These are phyloP conservation scores for Collichthys lucidus DNA, from an alignment of 2,113 vertebrate genomes.

Conservation along the genomic window DNA sequence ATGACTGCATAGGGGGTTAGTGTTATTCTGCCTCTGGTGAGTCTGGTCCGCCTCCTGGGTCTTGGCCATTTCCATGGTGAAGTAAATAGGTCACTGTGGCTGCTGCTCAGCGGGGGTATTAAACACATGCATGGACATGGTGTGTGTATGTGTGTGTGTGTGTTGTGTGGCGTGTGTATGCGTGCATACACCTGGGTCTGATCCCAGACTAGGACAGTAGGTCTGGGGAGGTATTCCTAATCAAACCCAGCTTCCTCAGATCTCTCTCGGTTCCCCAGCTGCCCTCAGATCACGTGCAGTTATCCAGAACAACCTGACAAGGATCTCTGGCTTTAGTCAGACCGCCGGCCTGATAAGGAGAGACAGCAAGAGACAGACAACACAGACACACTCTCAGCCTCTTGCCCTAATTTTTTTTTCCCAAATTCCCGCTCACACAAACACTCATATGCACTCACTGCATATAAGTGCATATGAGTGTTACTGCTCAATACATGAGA, in stretches of 20 bases:
- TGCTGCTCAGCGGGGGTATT: slow-evolving; percentile 54
- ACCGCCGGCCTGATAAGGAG: slow-evolving; percentile 70
- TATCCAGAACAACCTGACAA: slow-evolving; percentile 64
- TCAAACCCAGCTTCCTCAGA: slow-evolving; percentile 75
- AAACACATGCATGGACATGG: slow-evolving; percentile 40
- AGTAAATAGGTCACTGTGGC: slow-evolving; percentile 76
- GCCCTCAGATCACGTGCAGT: slow-evolving; percentile 65
- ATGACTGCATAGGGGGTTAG: slow-evolving; percentile 29
- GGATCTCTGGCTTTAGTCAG: slow-evolving; percentile 74
- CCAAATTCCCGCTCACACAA: slow-evolving; percentile 15
- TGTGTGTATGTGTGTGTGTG: slow-evolving; percentile 2
- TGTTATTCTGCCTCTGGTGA: slow-evolving; percentile 53
- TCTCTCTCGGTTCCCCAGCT: slow-evolving; percentile 60
- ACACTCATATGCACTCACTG: slow-evolving; percentile 1
- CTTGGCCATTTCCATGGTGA: slow-evolving; percentile 53
- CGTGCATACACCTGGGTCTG: slow-evolving; percentile 66
- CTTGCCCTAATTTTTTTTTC: slow-evolving; percentile 22
- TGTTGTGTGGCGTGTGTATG: not conserved
- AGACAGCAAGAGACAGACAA: slow-evolving; percentile 57
- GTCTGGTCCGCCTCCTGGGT: slow-evolving; percentile 54
- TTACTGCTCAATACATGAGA: slow-evolving; percentile 5
- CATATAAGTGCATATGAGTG: too few relatives aligned
- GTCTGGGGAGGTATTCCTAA: slow-evolving; percentile 75
- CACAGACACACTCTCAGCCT: slow-evolving; percentile 31
- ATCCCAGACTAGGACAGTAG: slow-evolving; percentile 70